These are phyloP conservation scores for Astropecten irregularis DNA, from an alignment of 53 echinoderm and acorn worm genomes.

Conservation along the genomic window DNA sequence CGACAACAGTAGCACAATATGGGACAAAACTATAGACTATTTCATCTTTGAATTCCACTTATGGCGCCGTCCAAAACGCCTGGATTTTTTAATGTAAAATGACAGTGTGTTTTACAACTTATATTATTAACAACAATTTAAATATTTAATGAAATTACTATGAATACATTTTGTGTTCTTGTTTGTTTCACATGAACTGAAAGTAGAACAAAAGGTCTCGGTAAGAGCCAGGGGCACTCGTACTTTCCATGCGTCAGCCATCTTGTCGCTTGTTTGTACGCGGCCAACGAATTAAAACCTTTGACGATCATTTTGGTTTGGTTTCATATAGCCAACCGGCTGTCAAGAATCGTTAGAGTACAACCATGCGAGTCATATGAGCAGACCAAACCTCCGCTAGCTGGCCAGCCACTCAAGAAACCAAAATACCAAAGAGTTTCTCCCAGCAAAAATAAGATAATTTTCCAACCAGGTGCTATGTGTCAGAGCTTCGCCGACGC, in stretches of 20 bases:
- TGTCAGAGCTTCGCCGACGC: conserved; percentile 22
- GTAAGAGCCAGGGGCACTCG: conserved; percentile 34
- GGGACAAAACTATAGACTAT: no score
- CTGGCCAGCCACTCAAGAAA: neutral
- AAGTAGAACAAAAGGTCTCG: conserved; percentile 19
- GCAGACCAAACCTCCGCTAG: neutral
- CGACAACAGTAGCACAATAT: no score
- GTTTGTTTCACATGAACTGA: neutral
- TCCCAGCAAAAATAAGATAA: neutral
- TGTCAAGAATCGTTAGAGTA: conserved; percentile 38
- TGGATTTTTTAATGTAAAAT: no score
- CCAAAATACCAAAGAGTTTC: neutral
- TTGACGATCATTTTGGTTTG: conserved; percentile 17
- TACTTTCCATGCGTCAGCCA: conserved; percentile 44
- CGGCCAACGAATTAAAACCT: conserved; percentile 48
- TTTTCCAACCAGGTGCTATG: conserved; percentile 32
- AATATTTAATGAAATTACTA: no score
- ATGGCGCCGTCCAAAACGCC: no score
- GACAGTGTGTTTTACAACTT: no score
- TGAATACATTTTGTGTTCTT: no score
- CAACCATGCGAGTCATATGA: conserved; percentile 4
- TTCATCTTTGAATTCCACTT: no score
- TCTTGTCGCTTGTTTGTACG: conserved; percentile 24
- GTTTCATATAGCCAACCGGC: conserved; percentile 42
- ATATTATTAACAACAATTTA: no score